Conservation (phyloP, 1,140 invertebrate genomes). For the Drosophila bocki region DNA sequence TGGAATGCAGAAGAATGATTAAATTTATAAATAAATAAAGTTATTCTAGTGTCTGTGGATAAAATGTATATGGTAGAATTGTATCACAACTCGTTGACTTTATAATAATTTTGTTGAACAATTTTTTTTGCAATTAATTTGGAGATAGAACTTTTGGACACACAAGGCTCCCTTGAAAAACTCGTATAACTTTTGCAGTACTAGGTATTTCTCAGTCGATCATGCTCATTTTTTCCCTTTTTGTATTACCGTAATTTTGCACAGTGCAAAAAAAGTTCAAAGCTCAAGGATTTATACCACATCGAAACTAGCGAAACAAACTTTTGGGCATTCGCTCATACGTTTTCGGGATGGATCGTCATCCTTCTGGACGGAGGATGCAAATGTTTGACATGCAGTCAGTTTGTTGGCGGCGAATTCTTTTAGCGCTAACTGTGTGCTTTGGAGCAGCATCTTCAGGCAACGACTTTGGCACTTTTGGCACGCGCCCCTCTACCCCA, state of each 20-base stretch:
- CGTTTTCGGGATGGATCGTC: conserved; percentile 56
- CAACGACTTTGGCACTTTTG: conserved; percentile 70
- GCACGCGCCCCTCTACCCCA: conserved; percentile 53
- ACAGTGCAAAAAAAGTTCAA: conserved; percentile 59
- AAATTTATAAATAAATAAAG: no score
- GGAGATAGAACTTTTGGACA: not conserved
- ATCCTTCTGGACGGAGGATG: conserved; percentile 43
- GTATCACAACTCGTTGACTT: no score
- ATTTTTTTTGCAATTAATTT: not conserved
- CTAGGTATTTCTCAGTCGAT: not conserved
- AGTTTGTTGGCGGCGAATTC: conserved; percentile 37
- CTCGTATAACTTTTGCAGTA: not conserved
- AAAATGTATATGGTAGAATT: no score
- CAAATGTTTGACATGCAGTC: conserved; percentile 59
- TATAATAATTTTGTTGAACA: no score
- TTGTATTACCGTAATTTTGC: conserved; percentile 19
- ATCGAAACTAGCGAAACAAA: conserved; percentile 68
- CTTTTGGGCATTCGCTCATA: conserved; percentile 69
- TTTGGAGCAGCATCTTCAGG: conserved; percentile 46
- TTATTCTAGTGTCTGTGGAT: no score
- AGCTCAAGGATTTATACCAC: conserved; percentile 71
- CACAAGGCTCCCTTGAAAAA: not conserved
- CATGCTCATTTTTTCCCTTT: not conserved
- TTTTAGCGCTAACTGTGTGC: conserved; percentile 54
- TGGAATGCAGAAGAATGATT: not conserved